Base-by-base conservation (phyloP, 2,888 invertebrate genomes). In the Trissoscelio sp. region DNA sequence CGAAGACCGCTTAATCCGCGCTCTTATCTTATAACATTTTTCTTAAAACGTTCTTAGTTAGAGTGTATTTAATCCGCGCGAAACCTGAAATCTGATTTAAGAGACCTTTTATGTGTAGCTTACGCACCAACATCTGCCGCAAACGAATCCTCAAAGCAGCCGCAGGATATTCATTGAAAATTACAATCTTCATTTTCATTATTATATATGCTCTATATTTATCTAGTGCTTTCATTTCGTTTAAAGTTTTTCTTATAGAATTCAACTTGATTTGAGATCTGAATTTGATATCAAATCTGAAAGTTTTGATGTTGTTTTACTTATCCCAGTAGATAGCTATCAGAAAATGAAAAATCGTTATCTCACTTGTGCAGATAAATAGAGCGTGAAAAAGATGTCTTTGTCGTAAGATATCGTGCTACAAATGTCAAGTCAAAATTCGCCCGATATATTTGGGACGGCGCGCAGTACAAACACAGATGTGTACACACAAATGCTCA, bases 11-110 rank as follows among this genome's bases (percentile, higher is more conserved):
- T 64, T 73, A 73, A 73, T 73, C 62, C 58, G 1, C 11, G 46
- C 48, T 51, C 58, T 60, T 60, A 48, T 72, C 72, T 72, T 72
- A 72, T 72, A 72, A 72, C 24, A 60, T 72, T 72, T 72, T 72
- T 72, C 73, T 73, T 62, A 44, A 73, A 73, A 58, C 55, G 14
- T 44, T 53, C 42, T 39, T n/a, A n/a, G n/a, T n/a, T n/a, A n/a
- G 73, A 73, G 42, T 51, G 44, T 55, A 44, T 64, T 73, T 73
- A 73, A 73, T 64, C 55, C 55, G 16, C 37, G 44, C 64, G 37
- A 64, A 74, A 46, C 57, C 31, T 14, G 37, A 55, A 55, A 74
- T 74, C 55, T 64, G 64, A 73, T 53, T 73, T 62, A 73, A 53
- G 55, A 62, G 44, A 64, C 34, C 73, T 64, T 73, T 73, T 62